Base-by-base conservation (phyloP, 2,888 invertebrate species). In the Eretmocerus hayati region DNA sequence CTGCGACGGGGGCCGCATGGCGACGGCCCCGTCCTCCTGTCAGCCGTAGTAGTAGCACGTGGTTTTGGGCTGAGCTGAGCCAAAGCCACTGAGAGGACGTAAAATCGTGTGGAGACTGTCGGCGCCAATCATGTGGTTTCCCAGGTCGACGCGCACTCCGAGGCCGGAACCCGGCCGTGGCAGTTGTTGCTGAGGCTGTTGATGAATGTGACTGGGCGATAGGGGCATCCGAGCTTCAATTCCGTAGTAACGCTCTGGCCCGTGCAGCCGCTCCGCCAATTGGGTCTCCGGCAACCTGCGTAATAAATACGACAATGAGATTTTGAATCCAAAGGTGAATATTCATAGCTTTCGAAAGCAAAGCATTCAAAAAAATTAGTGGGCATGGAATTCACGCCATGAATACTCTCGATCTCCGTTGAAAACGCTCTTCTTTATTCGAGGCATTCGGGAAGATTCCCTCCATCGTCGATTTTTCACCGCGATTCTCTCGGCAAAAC, bases 41-140 rank as follows among this genome's bases (percentile, higher is more conserved):
- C 85, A 87, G 80, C 85, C 86, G n/a, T n/a, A n/a, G 66, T 85
- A 86, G 69, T 85, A 86, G 63, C 67, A 69, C 57, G 50, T 53
- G 18, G 62, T 60, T 45, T 64, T 65, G 48, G 8, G 33, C 22
- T 8, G 26, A 37, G 13, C 36, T 21, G 15, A 18, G 32, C 11
- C 4, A 22, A 15, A 19, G 16, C 31, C 16, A 19, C 23, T 23
- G n/a, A 39, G 39, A 11, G 50, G 40, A 16, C 53, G 32, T 0
- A 69, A 57, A 30, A 62, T 67, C 54, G 62, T 69, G 60, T 71
- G 70, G 2, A 71, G 62, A 51, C 61, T 71, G 50, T 71, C 69
- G 30, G 71, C 67, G 41, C 69, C 71, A 18, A 71, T 68, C 71
- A 71, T 70, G 51, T 71, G 70, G 52, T 71, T 71, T 9, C 71